Evolutionary conservation across 1,140 invertebrate species (phyloP).

Genomic region (Panulirus ornatus): DNA sequence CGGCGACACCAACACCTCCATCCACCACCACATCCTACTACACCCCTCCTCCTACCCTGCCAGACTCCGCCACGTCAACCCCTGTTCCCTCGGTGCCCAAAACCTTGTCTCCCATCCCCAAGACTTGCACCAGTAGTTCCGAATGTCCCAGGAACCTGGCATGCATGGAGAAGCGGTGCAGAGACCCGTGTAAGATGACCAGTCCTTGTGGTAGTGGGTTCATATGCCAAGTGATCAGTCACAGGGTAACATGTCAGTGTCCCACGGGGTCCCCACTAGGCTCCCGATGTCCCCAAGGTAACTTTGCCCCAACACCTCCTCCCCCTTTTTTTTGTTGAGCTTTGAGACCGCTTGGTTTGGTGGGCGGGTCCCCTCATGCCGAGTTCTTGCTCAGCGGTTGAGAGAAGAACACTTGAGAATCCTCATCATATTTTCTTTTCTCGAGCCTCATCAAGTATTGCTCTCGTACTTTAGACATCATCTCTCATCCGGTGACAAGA

Average conservation of each 20-base stretch:
- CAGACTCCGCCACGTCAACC: background rate
- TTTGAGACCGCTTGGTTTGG: conserved; percentile 41
- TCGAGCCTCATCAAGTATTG: no score
- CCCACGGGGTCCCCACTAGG: conserved; percentile 76
- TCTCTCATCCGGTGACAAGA: no score
- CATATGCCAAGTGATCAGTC: conserved; percentile 77
- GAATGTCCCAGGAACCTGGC: conserved; percentile 81
- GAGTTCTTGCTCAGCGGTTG: conserved; percentile 25
- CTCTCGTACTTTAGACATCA: no score
- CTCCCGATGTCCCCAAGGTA: conserved; percentile 76
- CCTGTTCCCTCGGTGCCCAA: conserved; percentile 37
- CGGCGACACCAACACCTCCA: background rate
- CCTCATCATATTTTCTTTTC: no score
- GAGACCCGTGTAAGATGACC: conserved; percentile 81
- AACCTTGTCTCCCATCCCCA: conserved; percentile 23
- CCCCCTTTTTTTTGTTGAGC: background rate
- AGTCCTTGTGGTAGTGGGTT: conserved; percentile 78
- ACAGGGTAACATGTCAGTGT: conserved; percentile 77
- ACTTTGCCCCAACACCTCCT: conserved; percentile 40
- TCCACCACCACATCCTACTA: background rate
- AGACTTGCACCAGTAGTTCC: conserved; percentile 68
- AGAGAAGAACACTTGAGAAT: no score
- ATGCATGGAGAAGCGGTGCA: conserved; percentile 81
- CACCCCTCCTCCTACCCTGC: background rate
- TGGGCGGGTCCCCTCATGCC: conserved; percentile 13